A percentile compares a stretch with the other conserved stretches of the same genome.
Conservation (phyloP, 2,888 invertebrate genomes). For the Falcaria lacertinaria region DNA sequence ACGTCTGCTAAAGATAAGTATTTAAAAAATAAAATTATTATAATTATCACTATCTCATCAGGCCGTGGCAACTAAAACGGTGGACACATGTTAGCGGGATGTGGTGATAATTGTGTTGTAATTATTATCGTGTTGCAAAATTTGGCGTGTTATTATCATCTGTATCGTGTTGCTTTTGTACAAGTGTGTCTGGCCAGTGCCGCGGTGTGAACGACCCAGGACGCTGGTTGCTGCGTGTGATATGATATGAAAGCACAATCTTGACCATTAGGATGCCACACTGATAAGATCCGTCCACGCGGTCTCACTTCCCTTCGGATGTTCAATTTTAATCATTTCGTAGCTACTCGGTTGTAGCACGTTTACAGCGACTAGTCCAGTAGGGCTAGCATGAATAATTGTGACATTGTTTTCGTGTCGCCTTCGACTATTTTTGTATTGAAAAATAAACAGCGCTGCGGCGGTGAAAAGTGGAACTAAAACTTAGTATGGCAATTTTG, state of each 20-base stretch:
- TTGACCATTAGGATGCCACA: slow-evolving; percentile 20
- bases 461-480: too few relatives aligned
- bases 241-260: slow-evolving; percentile 19
- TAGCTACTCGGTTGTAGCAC: too few relatives aligned
- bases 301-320: background rate
- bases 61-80: slow-evolving; percentile 26
- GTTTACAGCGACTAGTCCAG: too few relatives aligned
- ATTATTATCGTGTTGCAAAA: slow-evolving; percentile 26
- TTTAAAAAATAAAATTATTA: too few relatives aligned
- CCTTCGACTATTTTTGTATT: too few relatives aligned
- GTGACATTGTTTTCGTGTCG: too few relatives aligned
- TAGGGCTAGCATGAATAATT: too few relatives aligned
- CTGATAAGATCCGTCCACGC: background rate
- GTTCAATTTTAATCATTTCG: too few relatives aligned
- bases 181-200: slow-evolving; percentile 20
- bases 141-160: slow-evolving; percentile 23
- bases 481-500: too few relatives aligned
- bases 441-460: too few relatives aligned
- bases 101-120: slow-evolving; percentile 15
- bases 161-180: slow-evolving; percentile 32
- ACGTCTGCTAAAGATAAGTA: too few relatives aligned
- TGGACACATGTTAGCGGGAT: slow-evolving; percentile 21
- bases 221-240: slow-evolving; percentile 29
- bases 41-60: slow-evolving; percentile 18
- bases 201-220: slow-evolving; percentile 32